phyloP scores from a whole-genome alignment of 1,140 invertebrate species.

The Maniola jurtina region DNA sequence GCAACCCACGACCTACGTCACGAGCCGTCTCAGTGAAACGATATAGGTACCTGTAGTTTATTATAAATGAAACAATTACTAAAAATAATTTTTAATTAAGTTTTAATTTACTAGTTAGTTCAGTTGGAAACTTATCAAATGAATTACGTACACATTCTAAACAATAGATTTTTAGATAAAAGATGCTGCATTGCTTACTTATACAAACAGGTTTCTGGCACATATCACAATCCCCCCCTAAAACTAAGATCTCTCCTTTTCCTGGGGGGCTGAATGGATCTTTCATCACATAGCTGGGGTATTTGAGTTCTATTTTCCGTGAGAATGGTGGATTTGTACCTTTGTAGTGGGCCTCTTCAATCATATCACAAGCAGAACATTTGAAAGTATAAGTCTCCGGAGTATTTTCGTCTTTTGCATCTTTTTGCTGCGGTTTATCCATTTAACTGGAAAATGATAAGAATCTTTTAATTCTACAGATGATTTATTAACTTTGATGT shows the following conservation, averaged over 20 bases:
- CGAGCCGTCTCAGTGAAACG: no score
- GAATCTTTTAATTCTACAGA: background rate
- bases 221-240: constrained; percentile 86
- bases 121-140: constrained; percentile 82
- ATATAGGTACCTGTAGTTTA: no score
- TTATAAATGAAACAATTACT: background rate
- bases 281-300: constrained; percentile 88
- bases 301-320: constrained; percentile 81
- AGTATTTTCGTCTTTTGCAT: constrained; percentile 35
- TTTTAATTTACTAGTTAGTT: constrained; percentile 60
- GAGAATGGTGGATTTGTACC: constrained; percentile 85
- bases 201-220: constrained; percentile 87
- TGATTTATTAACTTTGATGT: no score
- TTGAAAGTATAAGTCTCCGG: constrained; percentile 78
- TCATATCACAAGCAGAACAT: constrained; percentile 82
- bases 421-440: constrained; percentile 42
- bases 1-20: no score
- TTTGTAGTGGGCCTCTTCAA: constrained; percentile 86
- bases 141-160: constrained; percentile 82
- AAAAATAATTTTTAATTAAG: constrained; percentile 9
- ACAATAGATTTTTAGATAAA: constrained; percentile 87
- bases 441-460: constrained; percentile 50
- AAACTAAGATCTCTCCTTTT: constrained; percentile 83
- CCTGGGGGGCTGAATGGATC: constrained; percentile 87
- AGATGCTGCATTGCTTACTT: constrained; percentile 87